Evolutionary conservation across 2,113 vertebrate species (phyloP).

Genomic region (Stomatorhinus ivindoensis): DNA sequence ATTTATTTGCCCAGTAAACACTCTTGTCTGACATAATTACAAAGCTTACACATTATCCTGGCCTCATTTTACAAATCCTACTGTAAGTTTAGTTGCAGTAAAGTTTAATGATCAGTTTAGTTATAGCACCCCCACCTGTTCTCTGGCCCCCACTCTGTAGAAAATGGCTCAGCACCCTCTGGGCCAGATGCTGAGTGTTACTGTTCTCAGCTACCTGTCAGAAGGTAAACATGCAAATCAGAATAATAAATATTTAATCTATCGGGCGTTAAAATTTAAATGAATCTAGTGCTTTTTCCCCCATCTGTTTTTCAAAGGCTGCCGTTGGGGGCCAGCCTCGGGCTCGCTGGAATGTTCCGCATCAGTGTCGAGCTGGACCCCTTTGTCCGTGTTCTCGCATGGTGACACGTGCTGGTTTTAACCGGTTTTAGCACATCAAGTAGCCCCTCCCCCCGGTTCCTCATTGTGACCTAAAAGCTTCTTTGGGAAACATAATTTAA

Average conservation of each 20-base stretch:
- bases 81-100: background rate
- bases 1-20: background rate
- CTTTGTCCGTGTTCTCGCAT: background rate
- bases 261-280: constrained; percentile 7
- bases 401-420: background rate
- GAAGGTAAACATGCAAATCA: constrained; percentile 11
- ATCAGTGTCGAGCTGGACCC: background rate
- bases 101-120: background rate
- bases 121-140: background rate
- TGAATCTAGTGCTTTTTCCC: background rate
- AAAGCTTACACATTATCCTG: background rate
- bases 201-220: background rate
- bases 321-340: background rate
- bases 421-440: background rate
- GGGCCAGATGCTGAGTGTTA: background rate
- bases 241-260: constrained; percentile 1
- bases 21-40: background rate
- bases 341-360: background rate
- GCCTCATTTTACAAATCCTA: background rate
- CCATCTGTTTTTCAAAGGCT: background rate
- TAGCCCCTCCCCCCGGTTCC: background rate
- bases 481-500: background rate
- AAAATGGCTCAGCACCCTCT: background rate
- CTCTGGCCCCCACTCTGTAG: background rate
- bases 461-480: background rate